Evolutionary conservation across 1,140 invertebrate species (phyloP), one percentile per base, ranked within the genome.

Genomic region (Solen grandis): DNA sequence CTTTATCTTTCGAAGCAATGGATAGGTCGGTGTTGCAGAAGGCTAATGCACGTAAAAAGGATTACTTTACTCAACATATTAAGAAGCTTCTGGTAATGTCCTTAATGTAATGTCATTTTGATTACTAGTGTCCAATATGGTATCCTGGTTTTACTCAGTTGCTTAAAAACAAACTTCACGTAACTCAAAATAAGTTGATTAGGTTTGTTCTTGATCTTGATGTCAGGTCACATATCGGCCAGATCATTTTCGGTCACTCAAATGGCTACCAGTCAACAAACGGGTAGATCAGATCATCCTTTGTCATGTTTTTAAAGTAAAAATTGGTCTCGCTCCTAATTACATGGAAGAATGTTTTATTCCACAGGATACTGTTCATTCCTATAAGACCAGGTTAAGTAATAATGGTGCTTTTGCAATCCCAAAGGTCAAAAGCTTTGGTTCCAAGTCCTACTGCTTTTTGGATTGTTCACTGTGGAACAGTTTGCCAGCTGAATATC

Each of bases 21-120:
- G 65, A 27, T 33, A 69, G 38, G 36, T 72, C 77, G 8, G 31
- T 80, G 29, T 31, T 72, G 10, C 25, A 72, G 35, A 63, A 80
- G 5, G 57, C 31, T n/a, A 62, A 63, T 36, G 50, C 74, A 16
- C 46, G 70, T 52, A 38, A 80, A 52, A 38, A 25, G n/a, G 8
- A 46, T 33, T 74, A 52, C 36, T 41, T 74, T 46, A 73, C 62
- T 33, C 66, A 55, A 27, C 66, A 55, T 19, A 70, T 31, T 55
- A 55, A 70, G 33, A 70, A 29, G 35, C 41, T 70, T 16, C 25
- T 70, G 25, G 25, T 36, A 10, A 54, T 55, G 22, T 70, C 66
- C 50, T 70, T 70, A 35, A 70, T 70, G 10, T 29, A 70, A 31
- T 70, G 33, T 41, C 75, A 78, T 36, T 78, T 59, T 69, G 75